Base-by-base conservation (phyloP, 37 sponge, comb jelly and placozoan species). In the Spongilla lacustris region DNA sequence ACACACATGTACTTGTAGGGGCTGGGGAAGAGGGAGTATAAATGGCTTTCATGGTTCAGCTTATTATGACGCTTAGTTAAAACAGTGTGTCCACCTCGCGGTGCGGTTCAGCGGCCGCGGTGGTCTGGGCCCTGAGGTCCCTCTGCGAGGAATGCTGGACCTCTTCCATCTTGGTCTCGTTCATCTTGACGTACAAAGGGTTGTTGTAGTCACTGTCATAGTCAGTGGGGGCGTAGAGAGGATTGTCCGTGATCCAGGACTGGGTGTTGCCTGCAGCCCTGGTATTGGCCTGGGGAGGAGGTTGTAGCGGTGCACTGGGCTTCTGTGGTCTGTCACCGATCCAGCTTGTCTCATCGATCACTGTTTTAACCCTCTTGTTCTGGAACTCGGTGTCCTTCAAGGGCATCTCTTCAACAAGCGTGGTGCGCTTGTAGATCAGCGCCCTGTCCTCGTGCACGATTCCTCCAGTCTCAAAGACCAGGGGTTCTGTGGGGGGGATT, bases 291-390 rank as follows among this genome's bases (percentile, higher is more conserved):
- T 84, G 33, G 26, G 69, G 37, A 27, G 82, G 58, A 6, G 58
- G 58, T 1, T 1, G 69, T 2, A 71, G 31, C 50, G 78, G 66
- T 68, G 66, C 68, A 46, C 83, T 89, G 58, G 79, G 76, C 27
- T 23, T 78, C 22, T 58, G 24, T 29, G 34, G 22, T 28, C 23
- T 74, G 46, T 67, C 23, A 5, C 94, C 94, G 24, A 93, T 34
- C 94, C 94, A 90, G 32, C 91, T 85, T 0, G 94, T 93, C 75
- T 93, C 84, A 35, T 84, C 79, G 29, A 82, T 87, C 32, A 90
- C 80, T 33, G 67, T 78, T 29, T 74, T 93, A 6, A 93, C 72
- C 68, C 86, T 87, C 81, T 93, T 93, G 78, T 26, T 41, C 33
- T 50, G 58, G 41, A 79, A 87, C n/a, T 84, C 74, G 1, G 80